A percentile compares a stretch with the other conserved stretches of the same genome.
Evolutionary conservation across 2,113 vertebrate species (phyloP).

Genomic region (Ciconia maguari): DNA sequence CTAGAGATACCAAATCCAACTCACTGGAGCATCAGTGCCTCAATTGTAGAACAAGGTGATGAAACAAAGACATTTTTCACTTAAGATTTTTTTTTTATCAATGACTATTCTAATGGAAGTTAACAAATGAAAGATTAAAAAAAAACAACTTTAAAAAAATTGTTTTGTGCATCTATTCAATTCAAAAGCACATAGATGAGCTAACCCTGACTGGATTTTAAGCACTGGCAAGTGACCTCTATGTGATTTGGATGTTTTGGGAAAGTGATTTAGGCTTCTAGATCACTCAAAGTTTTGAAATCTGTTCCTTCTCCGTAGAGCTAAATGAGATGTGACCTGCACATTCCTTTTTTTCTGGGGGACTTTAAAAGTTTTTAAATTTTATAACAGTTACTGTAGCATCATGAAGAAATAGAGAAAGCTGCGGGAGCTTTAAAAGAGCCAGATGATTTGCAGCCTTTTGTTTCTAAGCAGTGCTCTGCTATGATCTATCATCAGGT

Average conservation of each 20-base stretch:
- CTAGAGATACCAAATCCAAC: background rate
- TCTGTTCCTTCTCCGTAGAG: background rate
- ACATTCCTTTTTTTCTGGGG: background rate
- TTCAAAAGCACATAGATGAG: background rate
- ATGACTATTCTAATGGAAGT: background rate
- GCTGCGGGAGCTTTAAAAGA: background rate
- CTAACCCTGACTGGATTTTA: background rate
- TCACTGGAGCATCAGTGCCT: rapidly evolving
- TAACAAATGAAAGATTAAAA: background rate
- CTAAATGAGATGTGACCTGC: background rate
- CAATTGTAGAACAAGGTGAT: background rate
- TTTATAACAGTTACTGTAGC: background rate
- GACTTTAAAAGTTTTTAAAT: background rate
- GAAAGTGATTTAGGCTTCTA: background rate
- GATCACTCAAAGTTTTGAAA: background rate
- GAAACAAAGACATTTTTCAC: background rate
- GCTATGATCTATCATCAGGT: background rate
- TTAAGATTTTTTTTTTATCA: background rate
- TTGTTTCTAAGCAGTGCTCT: background rate
- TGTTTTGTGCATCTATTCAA: background rate
- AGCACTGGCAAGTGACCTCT: background rate
- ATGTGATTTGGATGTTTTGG: background rate
- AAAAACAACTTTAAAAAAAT: too few relatives aligned
- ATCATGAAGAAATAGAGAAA: background rate
- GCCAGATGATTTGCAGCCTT: background rate